Percentiles rank a stretch among this genome's conserved stretches.
These are phyloP conservation scores for Parnassius glacialis DNA, from an alignment of 2,888 invertebrate genomes.

Conservation along the genomic window DNA sequence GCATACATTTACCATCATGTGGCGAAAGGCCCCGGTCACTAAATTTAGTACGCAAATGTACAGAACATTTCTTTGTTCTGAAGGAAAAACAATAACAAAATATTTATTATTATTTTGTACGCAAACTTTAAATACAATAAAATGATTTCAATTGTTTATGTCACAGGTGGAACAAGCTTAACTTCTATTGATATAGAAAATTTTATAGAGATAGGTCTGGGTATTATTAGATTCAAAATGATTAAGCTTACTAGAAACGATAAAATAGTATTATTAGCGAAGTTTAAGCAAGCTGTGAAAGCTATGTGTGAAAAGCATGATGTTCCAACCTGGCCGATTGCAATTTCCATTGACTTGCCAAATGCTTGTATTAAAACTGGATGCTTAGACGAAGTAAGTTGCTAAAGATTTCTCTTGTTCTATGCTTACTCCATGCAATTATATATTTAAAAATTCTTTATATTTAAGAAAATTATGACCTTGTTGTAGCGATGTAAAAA, in stretches of 20 bases:
- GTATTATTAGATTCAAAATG: constrained; percentile 43
- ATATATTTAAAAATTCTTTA: neutral
- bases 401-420: neutral
- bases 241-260: constrained; percentile 36
- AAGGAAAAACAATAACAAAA: too few relatives aligned
- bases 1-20: too few relatives aligned
- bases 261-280: constrained; percentile 37
- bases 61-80: too few relatives aligned
- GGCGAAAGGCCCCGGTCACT: too few relatives aligned
- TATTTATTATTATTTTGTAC: too few relatives aligned
- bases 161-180: constrained; percentile 37
- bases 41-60: too few relatives aligned
- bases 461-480: too few relatives aligned
- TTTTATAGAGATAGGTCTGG: constrained; percentile 44
- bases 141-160: neutral
- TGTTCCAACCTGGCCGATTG: constrained; percentile 46
- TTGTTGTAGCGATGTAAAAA: too few relatives aligned
- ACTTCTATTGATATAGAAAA: constrained; percentile 43
- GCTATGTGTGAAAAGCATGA: constrained; percentile 43
- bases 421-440: neutral
- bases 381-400: constrained; percentile 30
- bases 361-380: constrained; percentile 52
- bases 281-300: constrained; percentile 33
- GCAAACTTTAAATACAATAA: too few relatives aligned
- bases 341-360: constrained; percentile 48